Evolutionary conservation across 2,888 invertebrate genomes (phyloP).

Genomic region (Sicus ferrugineus): DNA sequence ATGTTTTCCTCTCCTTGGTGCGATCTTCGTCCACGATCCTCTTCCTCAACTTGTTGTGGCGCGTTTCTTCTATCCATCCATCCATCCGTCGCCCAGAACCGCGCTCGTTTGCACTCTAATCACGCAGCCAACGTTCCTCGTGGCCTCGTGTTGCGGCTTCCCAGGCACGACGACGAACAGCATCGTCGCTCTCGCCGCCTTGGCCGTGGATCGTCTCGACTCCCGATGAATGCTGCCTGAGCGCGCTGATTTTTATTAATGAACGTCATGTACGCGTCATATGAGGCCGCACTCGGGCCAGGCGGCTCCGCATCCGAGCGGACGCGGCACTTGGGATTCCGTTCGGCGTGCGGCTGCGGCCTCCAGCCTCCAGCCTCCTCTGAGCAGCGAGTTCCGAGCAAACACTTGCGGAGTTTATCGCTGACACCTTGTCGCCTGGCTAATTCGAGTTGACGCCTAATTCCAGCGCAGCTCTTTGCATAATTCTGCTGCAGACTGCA

Average conservation of each 20-base stretch:
- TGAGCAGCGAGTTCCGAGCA: not conserved
- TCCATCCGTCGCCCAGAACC: too few relatives aligned
- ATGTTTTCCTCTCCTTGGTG: not conserved
- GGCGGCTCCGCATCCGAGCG: not conserved
- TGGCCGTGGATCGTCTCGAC: not conserved
- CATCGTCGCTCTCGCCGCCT: conserved; percentile 2
- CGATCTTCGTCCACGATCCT: not conserved
- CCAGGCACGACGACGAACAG: conserved; percentile 14
- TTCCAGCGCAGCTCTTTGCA: conserved; percentile 27
- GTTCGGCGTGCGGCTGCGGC: not conserved
- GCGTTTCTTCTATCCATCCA: too few relatives aligned
- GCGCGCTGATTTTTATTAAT: conserved; percentile 36
- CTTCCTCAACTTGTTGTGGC: conserved; percentile 6
- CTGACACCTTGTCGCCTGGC: conserved; percentile 30
- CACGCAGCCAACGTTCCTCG: conserved; percentile 23
- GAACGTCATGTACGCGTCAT: conserved; percentile 41
- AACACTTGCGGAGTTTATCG: conserved; percentile 3
- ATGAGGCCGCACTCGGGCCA: conserved; percentile 3
- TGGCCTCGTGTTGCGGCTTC: not conserved
- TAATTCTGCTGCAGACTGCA: conserved; percentile 28
- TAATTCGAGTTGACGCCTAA: conserved; percentile 31
- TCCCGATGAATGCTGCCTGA: conserved; percentile 9
- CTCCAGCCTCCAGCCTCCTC: not conserved
- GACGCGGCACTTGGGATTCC: not conserved
- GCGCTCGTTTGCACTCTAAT: conserved; percentile 23